Evolutionary conservation across 2,888 invertebrate genomes (phyloP).

Genomic region (Terebella lapidaria): DNA sequence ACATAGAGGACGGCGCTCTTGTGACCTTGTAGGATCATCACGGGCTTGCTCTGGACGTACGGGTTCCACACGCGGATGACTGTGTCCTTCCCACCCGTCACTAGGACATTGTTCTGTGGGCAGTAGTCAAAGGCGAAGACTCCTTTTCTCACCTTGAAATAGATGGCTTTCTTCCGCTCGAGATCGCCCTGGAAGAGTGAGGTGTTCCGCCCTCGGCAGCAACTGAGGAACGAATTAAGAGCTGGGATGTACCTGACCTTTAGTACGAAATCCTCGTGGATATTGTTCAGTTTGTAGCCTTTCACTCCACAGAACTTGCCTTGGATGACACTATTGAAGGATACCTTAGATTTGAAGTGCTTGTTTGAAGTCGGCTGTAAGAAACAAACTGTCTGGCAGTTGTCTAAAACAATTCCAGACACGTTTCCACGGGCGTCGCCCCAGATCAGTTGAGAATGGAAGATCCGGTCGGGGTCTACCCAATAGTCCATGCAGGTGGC

Average conservation of each 20-base stretch:
- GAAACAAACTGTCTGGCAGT: conserved; percentile 11
- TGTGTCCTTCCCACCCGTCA: conserved; percentile 66
- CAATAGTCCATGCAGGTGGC: conserved; percentile 56
- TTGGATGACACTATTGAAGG: conserved; percentile 3
- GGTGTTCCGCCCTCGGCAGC: conserved; percentile 60
- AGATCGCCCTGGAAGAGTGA: conserved; percentile 64
- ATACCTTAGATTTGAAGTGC: background rate
- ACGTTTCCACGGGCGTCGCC: conserved; percentile 70
- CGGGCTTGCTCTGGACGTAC: conserved; percentile 67
- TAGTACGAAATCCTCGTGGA: conserved; percentile 59
- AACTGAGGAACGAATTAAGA: conserved; percentile 62
- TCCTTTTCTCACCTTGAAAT: conserved; percentile 60
- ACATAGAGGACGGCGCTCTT: conserved; percentile 60
- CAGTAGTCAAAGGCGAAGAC: conserved; percentile 50
- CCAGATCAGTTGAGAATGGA: conserved; percentile 64
- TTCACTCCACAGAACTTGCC: conserved; percentile 8
- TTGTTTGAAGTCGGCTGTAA: conserved; percentile 14
- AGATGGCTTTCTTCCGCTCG: conserved; percentile 54
- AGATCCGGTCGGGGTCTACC: conserved; percentile 56
- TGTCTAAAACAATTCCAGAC: conserved; percentile 8
- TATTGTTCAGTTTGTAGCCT: conserved; percentile 2
- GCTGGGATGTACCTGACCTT: conserved; percentile 61
- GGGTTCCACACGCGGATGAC: conserved; percentile 74
- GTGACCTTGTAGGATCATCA: conserved; percentile 65
- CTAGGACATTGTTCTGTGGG: conserved; percentile 35